Percentiles rank a stretch among this genome's conserved stretches.
Conservation (phyloP, 1,140 invertebrate species). For the Lethrus apterus region DNA sequence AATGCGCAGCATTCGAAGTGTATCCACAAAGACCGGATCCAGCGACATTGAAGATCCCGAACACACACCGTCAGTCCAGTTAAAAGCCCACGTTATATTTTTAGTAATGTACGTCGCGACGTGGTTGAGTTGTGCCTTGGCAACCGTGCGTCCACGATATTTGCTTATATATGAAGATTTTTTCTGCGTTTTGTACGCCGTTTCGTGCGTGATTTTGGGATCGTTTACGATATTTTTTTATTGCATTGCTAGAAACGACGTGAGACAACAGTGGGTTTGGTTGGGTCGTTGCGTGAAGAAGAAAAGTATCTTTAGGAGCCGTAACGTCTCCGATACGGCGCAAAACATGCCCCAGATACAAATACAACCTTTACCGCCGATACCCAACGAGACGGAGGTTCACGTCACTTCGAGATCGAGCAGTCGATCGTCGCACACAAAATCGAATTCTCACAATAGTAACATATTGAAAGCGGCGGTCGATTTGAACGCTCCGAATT, state of each 20-base stretch:
- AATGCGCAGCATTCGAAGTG: constrained; percentile 54
- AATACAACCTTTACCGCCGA: constrained; percentile 37
- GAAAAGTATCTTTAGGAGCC: constrained; percentile 50
- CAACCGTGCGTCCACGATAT: constrained; percentile 57
- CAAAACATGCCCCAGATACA: constrained; percentile 47
- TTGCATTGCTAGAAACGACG: constrained; percentile 74
- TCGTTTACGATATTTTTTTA: constrained; percentile 83
- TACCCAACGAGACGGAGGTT: constrained; percentile 21
- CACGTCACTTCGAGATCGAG: constrained; percentile 50
- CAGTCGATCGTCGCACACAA: constrained; percentile 49
- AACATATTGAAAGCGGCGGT: constrained; percentile 48
- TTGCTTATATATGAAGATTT: constrained; percentile 60
- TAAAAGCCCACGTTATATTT: constrained; percentile 71
- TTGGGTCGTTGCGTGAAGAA: constrained; percentile 51
- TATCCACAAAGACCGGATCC: constrained; percentile 51
- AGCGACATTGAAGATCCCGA: constrained; percentile 76
- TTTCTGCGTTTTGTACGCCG: constrained; percentile 70
- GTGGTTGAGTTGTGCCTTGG: constrained; percentile 66
- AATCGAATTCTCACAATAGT: constrained; percentile 46
- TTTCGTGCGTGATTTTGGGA: constrained; percentile 63
- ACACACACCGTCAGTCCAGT: constrained; percentile 69
- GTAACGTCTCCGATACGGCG: constrained; percentile 58
- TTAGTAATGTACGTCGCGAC: constrained; percentile 67
- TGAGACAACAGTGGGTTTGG: constrained; percentile 63
- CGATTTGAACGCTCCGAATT: constrained; percentile 32